These are phyloP conservation scores for Marronus borbonicus DNA, from an alignment of 2,888 invertebrate genomes.

Conservation along the genomic window DNA sequence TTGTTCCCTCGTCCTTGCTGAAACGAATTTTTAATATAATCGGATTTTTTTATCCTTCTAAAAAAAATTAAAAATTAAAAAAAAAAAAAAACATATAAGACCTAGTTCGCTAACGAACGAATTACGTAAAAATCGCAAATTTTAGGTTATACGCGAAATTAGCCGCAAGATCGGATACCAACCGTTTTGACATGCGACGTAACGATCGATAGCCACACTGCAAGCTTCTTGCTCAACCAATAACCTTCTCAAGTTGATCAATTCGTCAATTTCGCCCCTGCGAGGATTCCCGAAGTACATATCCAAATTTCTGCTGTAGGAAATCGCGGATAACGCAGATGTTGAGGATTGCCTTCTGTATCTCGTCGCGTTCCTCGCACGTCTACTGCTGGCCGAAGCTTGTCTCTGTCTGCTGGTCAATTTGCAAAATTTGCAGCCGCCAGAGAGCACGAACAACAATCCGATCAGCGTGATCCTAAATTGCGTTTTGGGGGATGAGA, in stretches of 20 bases:
- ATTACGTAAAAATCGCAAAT: no score
- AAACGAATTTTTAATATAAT: not conserved
- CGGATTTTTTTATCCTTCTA: not conserved
- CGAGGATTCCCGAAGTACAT: conserved; percentile 40
- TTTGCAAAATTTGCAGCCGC: conserved; percentile 46
- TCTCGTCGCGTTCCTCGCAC: conserved; percentile 5
- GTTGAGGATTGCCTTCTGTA: not conserved
- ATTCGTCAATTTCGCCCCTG: conserved; percentile 34
- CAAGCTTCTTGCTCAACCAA: conserved; percentile 40
- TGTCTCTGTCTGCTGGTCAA: not conserved
- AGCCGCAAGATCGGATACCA: not conserved
- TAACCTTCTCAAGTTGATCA: conserved; percentile 35
- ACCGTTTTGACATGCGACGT: conserved; percentile 48
- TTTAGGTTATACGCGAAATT: no score
- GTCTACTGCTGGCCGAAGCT: not conserved
- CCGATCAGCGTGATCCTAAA: conserved; percentile 43
- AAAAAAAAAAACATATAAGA: no score
- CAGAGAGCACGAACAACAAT: conserved; percentile 47
- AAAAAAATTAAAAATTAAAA: no score
- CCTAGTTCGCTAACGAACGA: no score
- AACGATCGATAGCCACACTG: conserved; percentile 46
- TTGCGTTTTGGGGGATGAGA: not conserved
- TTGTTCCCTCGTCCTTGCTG: conserved; percentile 28
- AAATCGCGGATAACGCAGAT: not conserved
- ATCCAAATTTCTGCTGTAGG: conserved; percentile 18